Evolutionary conservation across 2,888 invertebrate species (phyloP).

Genomic region (Helobdella robusta): DNA sequence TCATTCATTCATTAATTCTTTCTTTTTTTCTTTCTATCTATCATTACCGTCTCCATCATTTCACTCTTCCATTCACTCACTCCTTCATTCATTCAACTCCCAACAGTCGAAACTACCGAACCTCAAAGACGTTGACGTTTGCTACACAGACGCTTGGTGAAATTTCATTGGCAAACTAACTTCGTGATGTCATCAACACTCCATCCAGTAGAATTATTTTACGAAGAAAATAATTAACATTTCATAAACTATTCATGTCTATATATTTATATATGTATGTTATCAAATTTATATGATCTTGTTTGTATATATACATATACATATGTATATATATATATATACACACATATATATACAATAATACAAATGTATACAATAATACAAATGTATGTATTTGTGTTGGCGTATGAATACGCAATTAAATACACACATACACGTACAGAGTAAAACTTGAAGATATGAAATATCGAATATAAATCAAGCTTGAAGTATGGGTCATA

Average conservation of each 20-base stretch:
- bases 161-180: too few species aligned
- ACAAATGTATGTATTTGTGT: neutral
- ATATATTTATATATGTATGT: too few species aligned
- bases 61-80: neutral
- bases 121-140: slow-evolving; percentile 68
- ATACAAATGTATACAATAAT: neutral
- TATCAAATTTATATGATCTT: too few species aligned
- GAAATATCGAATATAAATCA: too few species aligned
- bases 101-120: slow-evolving; percentile 60
- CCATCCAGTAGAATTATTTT: too few species aligned
- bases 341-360: neutral
- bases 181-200: too few species aligned
- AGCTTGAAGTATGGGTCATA: too few species aligned
- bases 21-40: neutral
- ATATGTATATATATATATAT: slow-evolving; percentile 1
- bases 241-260: too few species aligned
- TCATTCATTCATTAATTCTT: neutral
- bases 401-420: neutral
- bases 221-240: too few species aligned
- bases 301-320: too few species aligned
- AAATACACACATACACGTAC: neutral
- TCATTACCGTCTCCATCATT: too few species aligned
- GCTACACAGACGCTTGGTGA: slow-evolving; percentile 71
- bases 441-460: neutral
- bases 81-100: neutral